Evolutionary conservation across 2,888 invertebrate species (phyloP).

Genomic region (Amblyteles armatorius): DNA sequence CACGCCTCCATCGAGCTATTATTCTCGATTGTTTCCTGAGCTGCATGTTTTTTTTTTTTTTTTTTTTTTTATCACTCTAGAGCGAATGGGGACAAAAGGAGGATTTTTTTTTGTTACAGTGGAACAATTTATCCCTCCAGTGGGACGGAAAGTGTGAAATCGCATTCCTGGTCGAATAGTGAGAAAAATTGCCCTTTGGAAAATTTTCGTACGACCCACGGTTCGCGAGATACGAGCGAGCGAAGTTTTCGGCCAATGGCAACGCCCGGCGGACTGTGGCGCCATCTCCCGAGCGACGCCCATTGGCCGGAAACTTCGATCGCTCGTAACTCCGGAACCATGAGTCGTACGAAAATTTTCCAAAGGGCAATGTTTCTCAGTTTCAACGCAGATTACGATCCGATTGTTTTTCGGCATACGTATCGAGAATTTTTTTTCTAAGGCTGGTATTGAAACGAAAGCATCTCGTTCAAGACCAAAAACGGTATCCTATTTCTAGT

Average conservation of each 20-base stretch:
- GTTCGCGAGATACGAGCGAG: background rate
- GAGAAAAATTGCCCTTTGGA: background rate
- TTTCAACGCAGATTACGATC: too few relatives aligned
- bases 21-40: background rate
- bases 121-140: background rate
- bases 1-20: conserved; percentile 14
- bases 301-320: background rate
- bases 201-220: background rate
- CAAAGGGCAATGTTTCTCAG: too few relatives aligned
- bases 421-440: too few relatives aligned
- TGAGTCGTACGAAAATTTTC: too few relatives aligned
- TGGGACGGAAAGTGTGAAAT: background rate
- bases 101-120: background rate
- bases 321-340: too few relatives aligned
- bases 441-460: too few relatives aligned
- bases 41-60: background rate
- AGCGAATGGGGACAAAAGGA: too few relatives aligned
- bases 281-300: background rate
- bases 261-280: background rate
- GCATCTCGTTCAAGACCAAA: too few relatives aligned
- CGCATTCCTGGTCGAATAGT: background rate
- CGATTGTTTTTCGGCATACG: too few relatives aligned
- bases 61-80: background rate
- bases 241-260: background rate
- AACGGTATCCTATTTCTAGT: too few relatives aligned